A percentile compares a stretch with the other conserved stretches of the same genome.
These are phyloP conservation scores for Hyperopisus bebe DNA, from an alignment of 2,113 vertebrate species.

Conservation along the genomic window DNA sequence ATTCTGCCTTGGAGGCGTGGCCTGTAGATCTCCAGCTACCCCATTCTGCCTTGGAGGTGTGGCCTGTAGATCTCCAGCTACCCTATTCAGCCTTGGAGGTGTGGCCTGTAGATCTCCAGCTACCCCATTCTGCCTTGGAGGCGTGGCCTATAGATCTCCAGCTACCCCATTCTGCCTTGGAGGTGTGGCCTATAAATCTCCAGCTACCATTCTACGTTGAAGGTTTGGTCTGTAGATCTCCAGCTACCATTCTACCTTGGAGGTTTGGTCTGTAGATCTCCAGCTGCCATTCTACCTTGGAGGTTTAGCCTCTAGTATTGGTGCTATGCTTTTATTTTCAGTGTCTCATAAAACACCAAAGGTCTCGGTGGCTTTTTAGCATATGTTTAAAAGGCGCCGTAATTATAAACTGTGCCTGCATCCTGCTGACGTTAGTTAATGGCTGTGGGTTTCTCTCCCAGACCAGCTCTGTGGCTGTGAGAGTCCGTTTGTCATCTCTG, in stretches of 20 bases:
- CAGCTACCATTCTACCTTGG: neutral
- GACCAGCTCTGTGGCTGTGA: neutral
- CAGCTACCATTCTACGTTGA: neutral
- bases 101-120: no score
- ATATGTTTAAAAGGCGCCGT: neutral
- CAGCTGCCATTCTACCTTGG: no score
- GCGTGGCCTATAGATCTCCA: neutral
- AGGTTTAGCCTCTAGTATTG: neutral
- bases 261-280: neutral
- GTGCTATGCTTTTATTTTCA: neutral
- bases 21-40: neutral
- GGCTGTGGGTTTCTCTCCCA: neutral
- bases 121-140: no score
- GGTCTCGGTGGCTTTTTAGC: neutral
- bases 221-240: neutral
- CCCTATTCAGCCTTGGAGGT: neutral
- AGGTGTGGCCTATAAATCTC: neutral
- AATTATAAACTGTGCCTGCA: neutral
- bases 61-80: neutral
- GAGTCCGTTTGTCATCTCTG: slow-evolving; percentile 37
- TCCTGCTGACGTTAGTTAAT: neutral
- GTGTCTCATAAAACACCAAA: neutral
- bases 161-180: no score
- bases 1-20: neutral
- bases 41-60: neutral